phyloP scores from a whole-genome alignment of 1,140 invertebrate species.

The Calephelis nemesis region DNA sequence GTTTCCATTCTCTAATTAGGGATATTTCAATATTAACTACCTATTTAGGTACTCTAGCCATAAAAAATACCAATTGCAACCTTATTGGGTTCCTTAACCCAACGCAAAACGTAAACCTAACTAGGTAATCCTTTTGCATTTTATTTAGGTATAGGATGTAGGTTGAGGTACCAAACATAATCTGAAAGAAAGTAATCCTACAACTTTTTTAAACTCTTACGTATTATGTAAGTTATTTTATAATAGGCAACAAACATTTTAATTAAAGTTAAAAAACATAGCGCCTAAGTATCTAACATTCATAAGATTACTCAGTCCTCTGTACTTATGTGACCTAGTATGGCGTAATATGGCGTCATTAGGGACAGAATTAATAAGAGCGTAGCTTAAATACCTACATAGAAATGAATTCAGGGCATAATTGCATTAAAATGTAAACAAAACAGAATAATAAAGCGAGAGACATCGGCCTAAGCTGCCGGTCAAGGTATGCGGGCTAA shows the following conservation, averaged over 20 bases:
- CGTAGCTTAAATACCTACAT: neutral
- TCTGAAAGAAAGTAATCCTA: neutral
- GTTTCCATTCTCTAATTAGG: too few species aligned
- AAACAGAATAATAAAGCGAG: constrained; percentile 53
- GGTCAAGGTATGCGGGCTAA: constrained; percentile 77
- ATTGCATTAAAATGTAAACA: constrained; percentile 52
- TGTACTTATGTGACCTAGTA: constrained; percentile 14
- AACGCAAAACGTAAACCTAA: too few species aligned
- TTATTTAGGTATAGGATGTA: too few species aligned
- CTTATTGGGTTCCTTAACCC: too few species aligned
- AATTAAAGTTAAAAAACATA: neutral
- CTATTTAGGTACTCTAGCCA: too few species aligned
- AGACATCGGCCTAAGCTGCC: constrained; percentile 63
- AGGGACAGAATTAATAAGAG: constrained; percentile 2
- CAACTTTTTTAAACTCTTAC: neutral
- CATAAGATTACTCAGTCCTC: constrained; percentile 12
- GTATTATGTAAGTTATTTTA: constrained; percentile 16
- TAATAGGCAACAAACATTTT: neutral
- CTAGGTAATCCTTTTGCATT: too few species aligned
- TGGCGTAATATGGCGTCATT: constrained; percentile 20
- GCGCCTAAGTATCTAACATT: constrained; percentile 17
- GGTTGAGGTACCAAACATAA: too few species aligned
- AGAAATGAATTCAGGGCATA: constrained; percentile 1
- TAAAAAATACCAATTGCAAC: too few species aligned
- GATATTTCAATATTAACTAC: too few species aligned